phyloP scores from a whole-genome alignment of 2,888 invertebrate species.

The Andrena dorsata region DNA sequence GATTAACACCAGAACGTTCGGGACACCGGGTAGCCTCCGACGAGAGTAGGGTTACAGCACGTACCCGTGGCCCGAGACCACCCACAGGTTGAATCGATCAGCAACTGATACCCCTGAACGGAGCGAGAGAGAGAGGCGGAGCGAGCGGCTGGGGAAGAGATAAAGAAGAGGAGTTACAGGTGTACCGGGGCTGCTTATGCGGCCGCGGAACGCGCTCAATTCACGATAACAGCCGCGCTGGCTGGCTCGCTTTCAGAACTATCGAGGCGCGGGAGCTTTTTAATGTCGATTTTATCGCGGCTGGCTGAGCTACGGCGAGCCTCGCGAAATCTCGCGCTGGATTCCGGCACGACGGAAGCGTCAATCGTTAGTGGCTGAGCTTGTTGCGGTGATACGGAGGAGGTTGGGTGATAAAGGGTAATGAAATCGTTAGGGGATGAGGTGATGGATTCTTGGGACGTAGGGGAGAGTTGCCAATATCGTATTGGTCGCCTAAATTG shows the following conservation, averaged over 20 bases:
- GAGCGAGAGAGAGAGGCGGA: constrained; percentile 48
- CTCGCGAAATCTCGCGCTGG: constrained; percentile 58
- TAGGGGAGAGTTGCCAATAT: too few relatives aligned
- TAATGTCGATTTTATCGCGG: constrained; percentile 78
- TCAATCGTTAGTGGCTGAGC: not conserved
- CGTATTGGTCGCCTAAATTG: too few relatives aligned
- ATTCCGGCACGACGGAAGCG: constrained; percentile 49
- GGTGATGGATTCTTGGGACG: too few relatives aligned
- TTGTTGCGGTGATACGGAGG: constrained; percentile 1
- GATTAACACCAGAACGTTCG: constrained; percentile 60
- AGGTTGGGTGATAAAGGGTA: not conserved
- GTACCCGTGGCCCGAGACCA: constrained; percentile 79
- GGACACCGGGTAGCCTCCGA: constrained; percentile 78
- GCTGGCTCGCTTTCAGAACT: constrained; percentile 44
- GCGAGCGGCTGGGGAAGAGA: constrained; percentile 45
- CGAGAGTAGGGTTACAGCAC: constrained; percentile 79
- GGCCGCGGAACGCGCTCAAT: constrained; percentile 75
- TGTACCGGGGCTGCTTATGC: constrained; percentile 75
- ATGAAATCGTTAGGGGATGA: not conserved
- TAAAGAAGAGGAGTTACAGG: constrained; percentile 79
- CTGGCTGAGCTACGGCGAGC: constrained; percentile 73
- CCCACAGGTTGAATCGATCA: constrained; percentile 83
- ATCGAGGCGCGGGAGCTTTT: constrained; percentile 75
- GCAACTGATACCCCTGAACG: constrained; percentile 79
- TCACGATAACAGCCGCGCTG: constrained; percentile 77